phyloP scores from a whole-genome alignment of 2,797 vertebrate species.

The Limosa lapponica region DNA sequence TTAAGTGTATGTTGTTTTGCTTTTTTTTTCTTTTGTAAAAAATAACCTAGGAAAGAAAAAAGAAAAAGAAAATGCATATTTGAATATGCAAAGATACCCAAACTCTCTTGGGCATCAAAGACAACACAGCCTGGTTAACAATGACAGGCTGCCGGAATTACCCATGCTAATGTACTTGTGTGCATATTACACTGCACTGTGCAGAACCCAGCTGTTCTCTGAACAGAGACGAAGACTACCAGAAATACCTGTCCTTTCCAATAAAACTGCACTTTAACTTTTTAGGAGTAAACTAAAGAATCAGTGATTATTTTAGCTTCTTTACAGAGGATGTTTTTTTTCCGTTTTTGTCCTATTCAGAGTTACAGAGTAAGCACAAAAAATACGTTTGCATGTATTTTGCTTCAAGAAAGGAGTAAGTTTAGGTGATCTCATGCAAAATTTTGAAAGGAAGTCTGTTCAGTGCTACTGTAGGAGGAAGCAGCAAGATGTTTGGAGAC shows the following conservation, averaged over 20 bases:
- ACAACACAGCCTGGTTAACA: background rate
- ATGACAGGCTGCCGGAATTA: background rate
- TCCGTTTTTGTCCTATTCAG: background rate
- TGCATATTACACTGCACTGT: background rate
- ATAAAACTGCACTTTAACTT: background rate
- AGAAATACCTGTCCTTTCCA: background rate
- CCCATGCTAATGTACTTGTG: background rate
- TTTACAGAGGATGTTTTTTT: background rate
- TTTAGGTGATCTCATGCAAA: background rate
- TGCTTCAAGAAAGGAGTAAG: background rate
- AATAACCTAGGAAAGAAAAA: background rate
- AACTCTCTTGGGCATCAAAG: background rate
- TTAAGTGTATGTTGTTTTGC: background rate
- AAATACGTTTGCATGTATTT: background rate
- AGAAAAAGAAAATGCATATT: no score
- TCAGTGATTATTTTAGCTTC: background rate
- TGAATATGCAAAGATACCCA: slow-evolving; percentile 12
- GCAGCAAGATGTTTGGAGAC: background rate
- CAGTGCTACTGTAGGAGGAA: background rate
- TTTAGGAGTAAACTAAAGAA: background rate
- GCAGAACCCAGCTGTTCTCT: background rate
- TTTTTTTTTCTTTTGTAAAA: background rate
- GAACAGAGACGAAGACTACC: background rate
- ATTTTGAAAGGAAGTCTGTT: background rate
- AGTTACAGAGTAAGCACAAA: background rate